Conservation (phyloP, 1,140 invertebrate species). For the Chironomus striatipennis region DNA sequence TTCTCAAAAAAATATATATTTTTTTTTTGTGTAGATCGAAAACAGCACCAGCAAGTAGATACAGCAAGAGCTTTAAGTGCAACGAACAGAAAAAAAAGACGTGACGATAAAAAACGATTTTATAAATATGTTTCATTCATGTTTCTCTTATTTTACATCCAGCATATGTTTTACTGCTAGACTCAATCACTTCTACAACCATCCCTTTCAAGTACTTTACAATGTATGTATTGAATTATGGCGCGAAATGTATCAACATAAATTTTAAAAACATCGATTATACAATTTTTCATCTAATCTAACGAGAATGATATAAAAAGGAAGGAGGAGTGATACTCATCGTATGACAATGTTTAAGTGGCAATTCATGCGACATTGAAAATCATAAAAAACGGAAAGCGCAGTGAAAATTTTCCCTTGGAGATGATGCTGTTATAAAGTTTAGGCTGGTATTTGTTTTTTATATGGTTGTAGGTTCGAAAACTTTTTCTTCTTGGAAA, state of each 20-base stretch:
- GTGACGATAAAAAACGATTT: slow-evolving; percentile 7
- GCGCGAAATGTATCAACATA: background rate
- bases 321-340: background rate
- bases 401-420: no score
- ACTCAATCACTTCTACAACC: background rate
- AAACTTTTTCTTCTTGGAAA: no score
- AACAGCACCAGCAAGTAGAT: no score
- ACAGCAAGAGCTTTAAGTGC: no score
- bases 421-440: no score
- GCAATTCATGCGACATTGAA: slow-evolving; percentile 2
- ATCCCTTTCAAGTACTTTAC: no score
- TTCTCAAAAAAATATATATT: no score
- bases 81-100: background rate
- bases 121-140: slow-evolving; percentile 1
- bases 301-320: background rate
- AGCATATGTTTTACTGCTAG: background rate
- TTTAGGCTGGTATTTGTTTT: no score
- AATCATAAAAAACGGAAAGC: background rate
- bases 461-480: no score
- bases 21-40: no score
- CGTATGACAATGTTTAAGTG: slow-evolving; percentile 8
- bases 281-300: slow-evolving; percentile 9
- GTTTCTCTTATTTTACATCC: background rate
- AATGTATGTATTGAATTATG: background rate
- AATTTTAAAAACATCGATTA: background rate